Evolutionary conservation across 2,113 vertebrate species (phyloP), one percentile per base, ranked within the genome.

Genomic region (Trichechus manatus): DNA sequence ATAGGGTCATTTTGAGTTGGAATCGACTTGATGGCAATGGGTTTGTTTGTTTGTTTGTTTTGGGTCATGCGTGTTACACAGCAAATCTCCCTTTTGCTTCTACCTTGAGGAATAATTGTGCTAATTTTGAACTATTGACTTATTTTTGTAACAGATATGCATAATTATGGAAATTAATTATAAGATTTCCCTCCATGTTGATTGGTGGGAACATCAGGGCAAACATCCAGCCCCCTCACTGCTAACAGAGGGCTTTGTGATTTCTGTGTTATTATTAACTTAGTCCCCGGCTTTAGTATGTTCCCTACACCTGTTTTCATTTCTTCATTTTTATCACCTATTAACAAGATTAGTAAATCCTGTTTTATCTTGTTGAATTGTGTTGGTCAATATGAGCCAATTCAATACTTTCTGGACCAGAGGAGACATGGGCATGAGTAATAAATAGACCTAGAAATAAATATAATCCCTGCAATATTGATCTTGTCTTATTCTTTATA

Each of bases 321-420:
- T 91, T 89, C 53, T 92, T 89, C 22, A 61, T 70, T 83, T 92
- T 90, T 86, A 47, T 83, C 61, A 74, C 74, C 86, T 88, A 47
- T 90, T 97, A 95, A 95, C 42, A 61, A 82, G 93, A 79, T 88
- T 81, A 92, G 80, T 87, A 93, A 80, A 88, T 92, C 72, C 87
- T 44, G 53, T 78, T 96, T 94, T 96, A 90, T 78, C 47, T 72
- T 31, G 25, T 66, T 59, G 8, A 47, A 66, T 47, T 47, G 27
- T 95, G 61, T 96, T 88, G 78, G 78, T 93, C 93, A 91, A 33
- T 78, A 85, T 44, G 63, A 94, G 75, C 61, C 93, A 66, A 33
- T 84, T 86, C 94, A 93, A 94, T 96, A 74, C 56, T 85, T 94
- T 77, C 42, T 91, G 70, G 64, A 68, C 74, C 50, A 39, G 10